Base-by-base conservation (phyloP, 2,888 invertebrate genomes). In the Drosophila maculinotata region DNA sequence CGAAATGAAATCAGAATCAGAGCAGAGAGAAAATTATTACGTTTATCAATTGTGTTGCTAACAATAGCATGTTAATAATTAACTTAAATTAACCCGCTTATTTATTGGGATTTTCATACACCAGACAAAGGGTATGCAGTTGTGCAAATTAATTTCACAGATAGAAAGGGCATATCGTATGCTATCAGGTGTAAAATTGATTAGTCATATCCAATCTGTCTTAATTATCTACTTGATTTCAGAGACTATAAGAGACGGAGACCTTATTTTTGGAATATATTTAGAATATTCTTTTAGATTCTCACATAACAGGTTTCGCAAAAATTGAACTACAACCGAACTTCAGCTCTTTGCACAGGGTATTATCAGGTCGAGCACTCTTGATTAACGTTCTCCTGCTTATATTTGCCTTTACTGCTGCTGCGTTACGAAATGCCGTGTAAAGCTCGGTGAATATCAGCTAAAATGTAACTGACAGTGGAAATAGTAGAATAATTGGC, bases 21-120 rank as follows among this genome's bases (percentile, higher is more conserved):
- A 44, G 51, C 54, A 49, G 45, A 44, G 35, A 60, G 35, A 10
- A 39, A 44, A 49, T 69, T 49, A 63, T 47, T 74, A 39, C 44
- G 54, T 42, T 65, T 68, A 47, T 65, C 70, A 74, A 67, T 70
- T 63, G 48, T 47, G 39, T 38, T 63, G 62, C 52, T 49, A 66
- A 81, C 79, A 75, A 71, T 48, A 57, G 49, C 67, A 54, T 47
- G 58, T 45, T 63, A 53, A 84, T 74, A 84, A 79, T 77, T 84
- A 70, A 69, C 42, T 65, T 47, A 54, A 73, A 63, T 63, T 30
- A 51, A 44, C 25, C 20, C 3, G 30, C 6, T 39, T 48, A 42
- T 66, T 59, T 36, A 45, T 51, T 23, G 33, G 2, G 4, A 36
- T 12, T 30, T 8, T 38, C 1, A 1, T 12, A 10, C 26, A 36